phyloP scores from a whole-genome alignment of 2,797 vertebrate species.

The Danio aesculapii region DNA sequence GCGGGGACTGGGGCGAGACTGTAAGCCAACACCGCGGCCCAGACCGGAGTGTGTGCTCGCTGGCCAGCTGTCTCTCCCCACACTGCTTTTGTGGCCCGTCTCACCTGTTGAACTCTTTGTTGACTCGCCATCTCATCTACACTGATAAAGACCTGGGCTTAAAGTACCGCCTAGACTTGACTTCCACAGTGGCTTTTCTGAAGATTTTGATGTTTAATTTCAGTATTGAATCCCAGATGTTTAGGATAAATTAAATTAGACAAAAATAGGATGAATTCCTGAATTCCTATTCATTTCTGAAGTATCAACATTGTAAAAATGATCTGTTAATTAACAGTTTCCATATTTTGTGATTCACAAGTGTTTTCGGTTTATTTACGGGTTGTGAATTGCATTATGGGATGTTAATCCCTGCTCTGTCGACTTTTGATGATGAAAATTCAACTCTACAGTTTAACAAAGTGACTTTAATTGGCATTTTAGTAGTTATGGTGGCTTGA shows the following conservation, averaged over 20 bases:
- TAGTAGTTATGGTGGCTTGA: too few relatives aligned
- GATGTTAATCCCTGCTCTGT: too few relatives aligned
- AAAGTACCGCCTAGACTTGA: conserved; percentile 11
- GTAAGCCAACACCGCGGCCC: conserved; percentile 78
- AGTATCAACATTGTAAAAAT: too few relatives aligned
- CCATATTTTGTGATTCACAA: too few relatives aligned
- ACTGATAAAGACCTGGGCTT: conserved; percentile 36
- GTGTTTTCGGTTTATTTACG: too few relatives aligned
- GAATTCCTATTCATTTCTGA: too few relatives aligned
- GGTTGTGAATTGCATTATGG: too few relatives aligned
- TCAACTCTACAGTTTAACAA: too few relatives aligned
- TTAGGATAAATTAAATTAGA: background rate
- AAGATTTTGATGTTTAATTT: background rate
- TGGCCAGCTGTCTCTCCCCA: conserved; percentile 78
- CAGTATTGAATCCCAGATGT: background rate
- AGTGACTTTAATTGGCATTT: too few relatives aligned
- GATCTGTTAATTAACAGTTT: too few relatives aligned
- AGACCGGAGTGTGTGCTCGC: conserved; percentile 70
- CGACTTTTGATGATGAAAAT: too few relatives aligned
- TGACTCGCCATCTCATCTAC: conserved; percentile 28
- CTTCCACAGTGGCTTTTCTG: background rate
- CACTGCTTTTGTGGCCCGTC: conserved; percentile 54
- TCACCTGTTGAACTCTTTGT: conserved; percentile 62
- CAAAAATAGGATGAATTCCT: background rate
- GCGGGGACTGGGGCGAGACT: conserved; percentile 73